Conservation (phyloP, 2,113 vertebrate genomes). For the Megaceryle torquata region DNA sequence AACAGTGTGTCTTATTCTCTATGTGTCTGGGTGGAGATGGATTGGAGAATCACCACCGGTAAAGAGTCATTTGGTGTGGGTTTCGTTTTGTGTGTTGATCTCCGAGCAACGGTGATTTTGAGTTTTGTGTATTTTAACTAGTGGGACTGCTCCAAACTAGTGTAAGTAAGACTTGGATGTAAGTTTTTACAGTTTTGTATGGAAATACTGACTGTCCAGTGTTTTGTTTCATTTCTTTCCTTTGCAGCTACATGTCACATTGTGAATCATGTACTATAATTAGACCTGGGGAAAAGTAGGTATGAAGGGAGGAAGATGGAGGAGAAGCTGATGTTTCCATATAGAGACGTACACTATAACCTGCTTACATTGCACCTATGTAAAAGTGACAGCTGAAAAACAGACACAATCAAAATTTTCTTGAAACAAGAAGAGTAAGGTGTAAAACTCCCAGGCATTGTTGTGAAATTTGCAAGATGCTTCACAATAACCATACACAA, state of each 20-base stretch:
- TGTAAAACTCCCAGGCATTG: background rate
- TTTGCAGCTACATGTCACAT: background rate
- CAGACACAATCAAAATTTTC: background rate
- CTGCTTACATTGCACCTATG: background rate
- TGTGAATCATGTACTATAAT: background rate
- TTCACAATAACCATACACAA: background rate
- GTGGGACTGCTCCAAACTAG: background rate
- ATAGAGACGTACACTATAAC: background rate
- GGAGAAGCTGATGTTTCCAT: background rate
- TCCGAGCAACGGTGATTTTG: background rate
- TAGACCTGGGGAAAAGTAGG: background rate
- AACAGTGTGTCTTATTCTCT: background rate
- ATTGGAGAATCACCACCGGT: background rate
- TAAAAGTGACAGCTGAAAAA: background rate
- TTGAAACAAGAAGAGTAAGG: background rate
- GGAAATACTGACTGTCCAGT: background rate
- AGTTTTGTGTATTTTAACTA: background rate
- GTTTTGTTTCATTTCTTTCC: background rate
- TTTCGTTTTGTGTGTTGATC: background rate
- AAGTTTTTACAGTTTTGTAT: background rate
- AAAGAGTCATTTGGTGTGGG: background rate
- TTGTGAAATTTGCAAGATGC: background rate
- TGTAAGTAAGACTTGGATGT: background rate
- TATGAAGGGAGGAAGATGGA: background rate
- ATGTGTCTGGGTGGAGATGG: background rate